Percentiles rank a stretch among this genome's conserved stretches.
Evolutionary conservation across 2,113 vertebrate genomes (phyloP).

Genomic region (Shinisaurus crocodilurus): DNA sequence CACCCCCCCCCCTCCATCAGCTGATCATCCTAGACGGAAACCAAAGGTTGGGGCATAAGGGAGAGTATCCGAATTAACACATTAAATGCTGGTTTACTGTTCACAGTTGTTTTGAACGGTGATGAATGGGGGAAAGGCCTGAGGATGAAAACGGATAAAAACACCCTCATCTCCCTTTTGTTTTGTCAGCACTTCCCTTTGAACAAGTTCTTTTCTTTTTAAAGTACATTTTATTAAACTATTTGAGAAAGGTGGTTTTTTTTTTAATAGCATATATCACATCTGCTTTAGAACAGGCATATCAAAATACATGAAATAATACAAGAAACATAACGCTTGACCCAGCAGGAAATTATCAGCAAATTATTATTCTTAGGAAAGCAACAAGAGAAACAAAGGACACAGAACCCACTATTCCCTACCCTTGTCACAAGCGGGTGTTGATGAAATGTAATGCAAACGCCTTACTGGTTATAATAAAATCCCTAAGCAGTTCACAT

Average conservation of each 20-base stretch:
- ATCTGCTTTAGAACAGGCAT: not conserved
- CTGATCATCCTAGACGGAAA: constrained; percentile 11
- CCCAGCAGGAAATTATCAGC: not conserved
- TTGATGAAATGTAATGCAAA: not conserved
- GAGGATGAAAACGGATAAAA: too few relatives aligned
- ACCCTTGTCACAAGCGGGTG: not conserved
- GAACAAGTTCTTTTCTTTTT: not conserved
- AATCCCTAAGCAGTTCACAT: not conserved
- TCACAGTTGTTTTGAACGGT: not conserved
- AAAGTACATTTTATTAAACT: not conserved
- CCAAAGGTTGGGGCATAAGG: not conserved
- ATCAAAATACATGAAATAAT: not conserved
- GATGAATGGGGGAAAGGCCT: too few relatives aligned
- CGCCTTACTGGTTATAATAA: not conserved
- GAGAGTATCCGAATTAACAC: constrained; percentile 1
- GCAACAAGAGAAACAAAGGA: not conserved
- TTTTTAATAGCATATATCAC: not conserved
- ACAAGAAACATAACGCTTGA: not conserved
- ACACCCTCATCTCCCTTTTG: not conserved
- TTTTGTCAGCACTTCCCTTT: not conserved
- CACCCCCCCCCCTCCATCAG: not conserved
- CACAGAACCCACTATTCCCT: too few relatives aligned
- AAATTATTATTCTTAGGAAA: not conserved
- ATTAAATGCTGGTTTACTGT: constrained; percentile 3
- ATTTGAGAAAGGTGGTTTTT: not conserved